Conservation (phyloP, 2,113 vertebrate species). For the Dromas ardeola region DNA sequence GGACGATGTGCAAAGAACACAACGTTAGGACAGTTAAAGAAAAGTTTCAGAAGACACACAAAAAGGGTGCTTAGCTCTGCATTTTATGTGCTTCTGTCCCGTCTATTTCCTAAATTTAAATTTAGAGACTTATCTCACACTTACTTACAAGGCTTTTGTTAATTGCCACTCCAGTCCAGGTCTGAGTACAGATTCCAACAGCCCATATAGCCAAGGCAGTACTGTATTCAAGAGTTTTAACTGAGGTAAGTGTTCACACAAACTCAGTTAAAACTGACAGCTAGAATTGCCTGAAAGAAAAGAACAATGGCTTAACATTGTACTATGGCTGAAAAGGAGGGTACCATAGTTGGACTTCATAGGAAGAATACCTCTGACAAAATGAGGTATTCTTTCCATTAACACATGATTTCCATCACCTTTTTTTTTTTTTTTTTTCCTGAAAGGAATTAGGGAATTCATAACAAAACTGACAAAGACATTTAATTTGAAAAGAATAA, state of each 20-base stretch:
- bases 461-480: not conserved
- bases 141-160: not conserved
- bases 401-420: not conserved
- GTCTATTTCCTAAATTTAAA: not conserved
- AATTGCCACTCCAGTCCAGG: not conserved
- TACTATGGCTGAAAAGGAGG: not conserved
- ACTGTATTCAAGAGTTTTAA: not conserved
- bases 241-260: not conserved
- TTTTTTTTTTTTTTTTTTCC: not conserved
- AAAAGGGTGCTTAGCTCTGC: not conserved
- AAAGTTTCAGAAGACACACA: not conserved
- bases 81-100: not conserved
- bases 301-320: not conserved
- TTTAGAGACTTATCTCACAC: not conserved
- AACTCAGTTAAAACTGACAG: not conserved
- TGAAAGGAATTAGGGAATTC: not conserved
- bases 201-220: not conserved
- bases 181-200: not conserved
- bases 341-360: not conserved
- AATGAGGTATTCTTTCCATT: not conserved
- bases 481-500: not conserved
- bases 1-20: not conserved
- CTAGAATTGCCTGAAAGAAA: not conserved
- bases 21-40: not conserved
- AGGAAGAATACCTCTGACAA: not conserved